These are phyloP conservation scores for Latrodectus geometricus DNA, from an alignment of 1,140 invertebrate genomes.

Conservation along the genomic window DNA sequence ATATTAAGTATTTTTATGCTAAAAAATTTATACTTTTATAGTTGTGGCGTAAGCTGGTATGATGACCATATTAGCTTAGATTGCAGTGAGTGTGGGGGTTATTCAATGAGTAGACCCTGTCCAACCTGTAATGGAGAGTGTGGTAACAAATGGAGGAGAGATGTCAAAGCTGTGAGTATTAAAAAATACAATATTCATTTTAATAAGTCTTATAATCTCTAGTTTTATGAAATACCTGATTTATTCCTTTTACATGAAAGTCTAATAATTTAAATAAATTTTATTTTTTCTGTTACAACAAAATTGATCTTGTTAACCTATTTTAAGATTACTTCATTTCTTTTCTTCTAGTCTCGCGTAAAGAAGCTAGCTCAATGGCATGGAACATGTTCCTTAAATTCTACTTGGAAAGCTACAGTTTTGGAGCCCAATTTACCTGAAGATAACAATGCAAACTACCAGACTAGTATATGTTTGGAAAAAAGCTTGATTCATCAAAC, in stretches of 20 bases:
- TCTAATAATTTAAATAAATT: no score
- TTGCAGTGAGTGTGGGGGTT: constrained; percentile 86
- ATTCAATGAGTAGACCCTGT: constrained; percentile 81
- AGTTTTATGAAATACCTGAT: no score
- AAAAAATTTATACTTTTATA: constrained; percentile 65
- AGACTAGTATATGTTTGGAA: constrained; percentile 9
- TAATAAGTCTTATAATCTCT: not conserved
- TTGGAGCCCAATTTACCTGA: constrained; percentile 13
- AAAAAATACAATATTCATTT: no score
- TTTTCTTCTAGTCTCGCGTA: constrained; percentile 48
- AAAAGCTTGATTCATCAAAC: constrained; percentile 21
- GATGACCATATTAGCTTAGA: constrained; percentile 83
- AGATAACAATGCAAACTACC: constrained; percentile 30
- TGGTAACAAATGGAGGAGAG: constrained; percentile 79
- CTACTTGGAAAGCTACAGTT: constrained; percentile 11
- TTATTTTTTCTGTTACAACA: no score
- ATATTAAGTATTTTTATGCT: no score
- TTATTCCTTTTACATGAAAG: no score
- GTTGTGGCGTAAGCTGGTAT: constrained; percentile 85
- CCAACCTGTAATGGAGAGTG: constrained; percentile 82
- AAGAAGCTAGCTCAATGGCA: constrained; percentile 60
- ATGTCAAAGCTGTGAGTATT: constrained; percentile 75
- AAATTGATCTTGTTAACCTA: not conserved
- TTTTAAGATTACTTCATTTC: not conserved
- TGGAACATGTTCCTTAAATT: constrained; percentile 44